Conservation (phyloP, 2,888 invertebrate species). For the Polyploca ridens region DNA sequence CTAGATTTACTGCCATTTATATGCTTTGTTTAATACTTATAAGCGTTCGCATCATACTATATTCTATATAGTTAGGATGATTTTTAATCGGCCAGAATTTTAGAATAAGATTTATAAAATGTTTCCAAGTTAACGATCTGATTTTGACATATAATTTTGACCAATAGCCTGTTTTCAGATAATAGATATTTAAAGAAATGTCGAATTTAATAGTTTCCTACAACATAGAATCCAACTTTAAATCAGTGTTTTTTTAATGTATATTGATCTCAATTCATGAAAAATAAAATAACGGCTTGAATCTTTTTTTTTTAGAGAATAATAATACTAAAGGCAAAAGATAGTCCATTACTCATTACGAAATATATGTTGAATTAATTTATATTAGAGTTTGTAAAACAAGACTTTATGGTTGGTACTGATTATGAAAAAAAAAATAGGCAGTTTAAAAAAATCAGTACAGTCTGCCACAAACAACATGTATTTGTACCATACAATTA, state of each 20-base stretch:
- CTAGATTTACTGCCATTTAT: constrained; percentile 2
- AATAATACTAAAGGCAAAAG: background rate
- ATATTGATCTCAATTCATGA: constrained; percentile 1
- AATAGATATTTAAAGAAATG: background rate
- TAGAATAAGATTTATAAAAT: background rate
- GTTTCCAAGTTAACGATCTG: background rate
- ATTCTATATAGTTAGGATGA: background rate
- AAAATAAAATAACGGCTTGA: background rate
- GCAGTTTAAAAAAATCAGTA: background rate
- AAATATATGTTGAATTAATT: too few relatives aligned
- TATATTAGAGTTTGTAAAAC: too few relatives aligned
- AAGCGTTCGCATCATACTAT: background rate
- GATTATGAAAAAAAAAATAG: background rate
- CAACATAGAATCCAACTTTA: background rate
- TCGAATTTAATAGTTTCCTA: background rate
- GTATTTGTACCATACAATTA: constrained; percentile 11
- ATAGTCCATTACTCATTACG: background rate
- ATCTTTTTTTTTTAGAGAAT: background rate
- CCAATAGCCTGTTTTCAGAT: background rate
- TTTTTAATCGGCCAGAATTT: background rate
- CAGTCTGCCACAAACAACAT: background rate
- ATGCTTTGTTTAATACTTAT: background rate
- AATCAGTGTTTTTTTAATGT: background rate
- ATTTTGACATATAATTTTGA: background rate
- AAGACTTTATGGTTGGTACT: background rate